A percentile compares a stretch with the other conserved stretches of the same genome.
These are phyloP conservation scores for Portevinia maculata DNA, from an alignment of 2,888 invertebrate species.

Conservation along the genomic window DNA sequence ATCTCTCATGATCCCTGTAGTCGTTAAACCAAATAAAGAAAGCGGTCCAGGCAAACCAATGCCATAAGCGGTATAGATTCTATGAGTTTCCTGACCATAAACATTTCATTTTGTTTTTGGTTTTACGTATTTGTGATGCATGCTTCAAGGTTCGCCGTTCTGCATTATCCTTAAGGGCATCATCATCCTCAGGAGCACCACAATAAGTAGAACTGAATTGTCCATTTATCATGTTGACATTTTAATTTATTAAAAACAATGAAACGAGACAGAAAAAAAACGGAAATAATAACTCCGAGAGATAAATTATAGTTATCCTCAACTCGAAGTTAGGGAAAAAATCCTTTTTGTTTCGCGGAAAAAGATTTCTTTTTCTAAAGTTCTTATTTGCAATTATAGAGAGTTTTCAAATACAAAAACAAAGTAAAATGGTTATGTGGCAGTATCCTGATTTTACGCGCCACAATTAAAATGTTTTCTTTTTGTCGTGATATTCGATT, in stretches of 20 bases:
- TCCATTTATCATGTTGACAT: conserved; percentile 82
- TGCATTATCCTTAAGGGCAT: conserved; percentile 61
- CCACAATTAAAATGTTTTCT: conserved; percentile 59
- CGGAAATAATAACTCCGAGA: conserved; percentile 56
- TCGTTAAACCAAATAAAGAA: conserved; percentile 58
- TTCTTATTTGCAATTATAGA: conserved; percentile 37
- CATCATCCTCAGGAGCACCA: conserved; percentile 26
- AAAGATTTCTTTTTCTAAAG: conserved; percentile 22
- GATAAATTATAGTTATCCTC: conserved; percentile 63
- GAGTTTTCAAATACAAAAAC: conserved; percentile 1
- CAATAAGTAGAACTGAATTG: conserved; percentile 71
- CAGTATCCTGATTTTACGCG: conserved; percentile 20
- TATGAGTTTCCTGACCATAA: conserved; percentile 66
- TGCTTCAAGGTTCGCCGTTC: conserved; percentile 65
- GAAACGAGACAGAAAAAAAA: conserved; percentile 52
- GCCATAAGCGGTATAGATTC: conserved; percentile 31
- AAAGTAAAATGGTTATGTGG: background rate
- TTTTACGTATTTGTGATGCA: conserved; percentile 14
- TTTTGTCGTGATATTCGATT: conserved; percentile 15
- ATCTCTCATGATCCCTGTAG: conserved; percentile 57
- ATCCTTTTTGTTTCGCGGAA: conserved; percentile 30
- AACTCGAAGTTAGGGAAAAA: background rate
- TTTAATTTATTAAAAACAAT: conserved; percentile 81
- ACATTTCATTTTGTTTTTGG: conserved; percentile 38
- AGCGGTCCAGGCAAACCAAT: conserved; percentile 25